A percentile compares a stretch with the other conserved stretches of the same genome.
Conservation (phyloP, 1,140 invertebrate genomes). For the Andrena cerasifolii region DNA sequence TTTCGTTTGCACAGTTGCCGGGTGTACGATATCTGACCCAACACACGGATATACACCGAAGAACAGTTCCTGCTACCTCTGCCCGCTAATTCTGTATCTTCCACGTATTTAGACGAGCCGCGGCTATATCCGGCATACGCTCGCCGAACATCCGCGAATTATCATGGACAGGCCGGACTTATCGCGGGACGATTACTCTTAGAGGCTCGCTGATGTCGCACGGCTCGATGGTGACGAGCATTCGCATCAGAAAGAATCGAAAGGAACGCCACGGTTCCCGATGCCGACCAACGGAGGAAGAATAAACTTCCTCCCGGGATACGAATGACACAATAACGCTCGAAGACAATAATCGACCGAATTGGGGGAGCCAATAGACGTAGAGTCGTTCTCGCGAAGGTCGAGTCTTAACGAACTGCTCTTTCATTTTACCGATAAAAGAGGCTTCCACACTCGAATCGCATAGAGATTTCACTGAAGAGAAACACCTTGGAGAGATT, state of each 20-base stretch:
- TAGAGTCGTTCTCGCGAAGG: too few species aligned
- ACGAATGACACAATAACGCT: too few species aligned
- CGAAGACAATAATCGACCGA: too few species aligned
- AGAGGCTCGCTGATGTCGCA: not conserved
- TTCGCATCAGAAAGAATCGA: not conserved
- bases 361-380: too few species aligned
- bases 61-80: constrained; percentile 20
- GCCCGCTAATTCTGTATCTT: constrained; percentile 50
- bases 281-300: not conserved
- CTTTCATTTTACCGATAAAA: too few species aligned
- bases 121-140: constrained; percentile 36
- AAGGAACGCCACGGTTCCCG: not conserved
- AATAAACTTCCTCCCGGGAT: not conserved
- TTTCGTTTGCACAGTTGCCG: constrained; percentile 42
- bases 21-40: constrained; percentile 23
- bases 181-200: not conserved
- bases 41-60: constrained; percentile 23
- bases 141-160: constrained; percentile 18
- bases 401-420: too few species aligned
- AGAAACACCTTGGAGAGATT: too few species aligned
- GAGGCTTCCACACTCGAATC: too few species aligned
- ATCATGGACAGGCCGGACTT: constrained; percentile 17
- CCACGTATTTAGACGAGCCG: constrained; percentile 24
- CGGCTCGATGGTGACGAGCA: not conserved
- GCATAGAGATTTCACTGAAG: too few species aligned